Percentiles rank a stretch among this genome's conserved stretches.
Conservation (phyloP, 2,113 vertebrate genomes). For the Lonchura striata region DNA sequence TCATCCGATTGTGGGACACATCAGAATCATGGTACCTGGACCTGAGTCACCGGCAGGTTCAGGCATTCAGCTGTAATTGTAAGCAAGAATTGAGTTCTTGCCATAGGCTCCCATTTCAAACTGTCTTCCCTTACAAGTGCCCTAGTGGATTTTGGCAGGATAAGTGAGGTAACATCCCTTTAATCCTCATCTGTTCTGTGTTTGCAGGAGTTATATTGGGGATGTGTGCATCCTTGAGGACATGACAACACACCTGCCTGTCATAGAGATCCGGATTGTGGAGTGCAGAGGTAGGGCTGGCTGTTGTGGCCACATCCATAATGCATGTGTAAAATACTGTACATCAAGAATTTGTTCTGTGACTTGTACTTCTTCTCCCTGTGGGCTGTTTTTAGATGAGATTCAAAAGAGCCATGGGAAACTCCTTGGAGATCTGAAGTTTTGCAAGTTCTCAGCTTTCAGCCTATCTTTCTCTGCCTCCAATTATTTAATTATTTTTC, state of each 20-base stretch:
- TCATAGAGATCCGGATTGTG: slow-evolving; percentile 93
- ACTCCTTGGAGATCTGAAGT: neutral
- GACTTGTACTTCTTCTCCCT: neutral
- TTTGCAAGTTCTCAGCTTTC: neutral
- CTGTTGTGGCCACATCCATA: neutral
- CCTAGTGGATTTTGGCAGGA: neutral
- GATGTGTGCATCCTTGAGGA: slow-evolving; percentile 96
- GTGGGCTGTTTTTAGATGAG: neutral
- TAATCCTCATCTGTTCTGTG: neutral
- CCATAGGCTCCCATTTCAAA: neutral
- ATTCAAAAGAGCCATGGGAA: neutral
- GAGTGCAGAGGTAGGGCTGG: slow-evolving; percentile 88
- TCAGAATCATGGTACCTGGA: neutral
- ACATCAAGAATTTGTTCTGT: neutral
- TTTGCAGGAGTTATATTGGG: slow-evolving; percentile 87
- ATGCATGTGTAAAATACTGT: neutral
- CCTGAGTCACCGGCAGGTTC: neutral
- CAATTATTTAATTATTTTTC: neutral
- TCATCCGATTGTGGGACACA: rapidly evolving
- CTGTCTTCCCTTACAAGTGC: neutral
- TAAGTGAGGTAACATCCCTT: neutral
- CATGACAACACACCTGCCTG: slow-evolving; percentile 88
- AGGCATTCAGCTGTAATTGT: neutral
- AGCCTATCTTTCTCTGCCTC: neutral
- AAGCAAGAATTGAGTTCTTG: neutral